Evolutionary conservation across 2,888 invertebrate species (phyloP).

Genomic region (Zeuzera pyrina): DNA sequence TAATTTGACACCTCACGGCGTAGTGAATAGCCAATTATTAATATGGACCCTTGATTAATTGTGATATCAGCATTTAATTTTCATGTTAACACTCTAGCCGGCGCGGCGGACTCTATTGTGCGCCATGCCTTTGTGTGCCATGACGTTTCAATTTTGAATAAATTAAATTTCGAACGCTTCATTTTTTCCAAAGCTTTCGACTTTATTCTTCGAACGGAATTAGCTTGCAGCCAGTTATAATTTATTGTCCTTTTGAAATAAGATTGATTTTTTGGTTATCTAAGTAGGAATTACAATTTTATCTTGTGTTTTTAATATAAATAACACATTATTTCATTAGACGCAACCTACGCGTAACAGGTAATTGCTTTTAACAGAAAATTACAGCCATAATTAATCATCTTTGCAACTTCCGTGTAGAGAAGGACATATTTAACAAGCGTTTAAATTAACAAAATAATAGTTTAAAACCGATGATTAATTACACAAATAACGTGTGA

Average conservation of each 20-base stretch:
- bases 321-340: too few species aligned
- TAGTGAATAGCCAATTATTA: constrained; percentile 72
- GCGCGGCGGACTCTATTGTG: constrained; percentile 54
- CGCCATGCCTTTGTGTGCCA: constrained; percentile 59
- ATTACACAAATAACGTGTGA: too few species aligned
- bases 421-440: constrained; percentile 3
- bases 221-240: constrained; percentile 61
- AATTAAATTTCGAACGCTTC: constrained; percentile 73
- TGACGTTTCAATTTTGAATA: constrained; percentile 74
- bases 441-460: constrained; percentile 6
- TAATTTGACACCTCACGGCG: constrained; percentile 70
- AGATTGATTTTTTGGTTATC: constrained; percentile 39
- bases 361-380: constrained; percentile 1
- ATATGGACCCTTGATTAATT: constrained; percentile 72
- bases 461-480: neutral
- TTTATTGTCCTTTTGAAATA: constrained; percentile 57
- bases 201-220: constrained; percentile 37
- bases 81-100: constrained; percentile 63
- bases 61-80: constrained; percentile 74
- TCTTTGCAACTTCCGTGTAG: constrained; percentile 8
- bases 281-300: too few species aligned
- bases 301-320: too few species aligned
- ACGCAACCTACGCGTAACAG: too few species aligned
- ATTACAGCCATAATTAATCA: constrained; percentile 10
- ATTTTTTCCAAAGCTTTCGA: constrained; percentile 58